Evolutionary conservation across 2,888 invertebrate genomes (phyloP).

Genomic region (Galerucella calmariensis): DNA sequence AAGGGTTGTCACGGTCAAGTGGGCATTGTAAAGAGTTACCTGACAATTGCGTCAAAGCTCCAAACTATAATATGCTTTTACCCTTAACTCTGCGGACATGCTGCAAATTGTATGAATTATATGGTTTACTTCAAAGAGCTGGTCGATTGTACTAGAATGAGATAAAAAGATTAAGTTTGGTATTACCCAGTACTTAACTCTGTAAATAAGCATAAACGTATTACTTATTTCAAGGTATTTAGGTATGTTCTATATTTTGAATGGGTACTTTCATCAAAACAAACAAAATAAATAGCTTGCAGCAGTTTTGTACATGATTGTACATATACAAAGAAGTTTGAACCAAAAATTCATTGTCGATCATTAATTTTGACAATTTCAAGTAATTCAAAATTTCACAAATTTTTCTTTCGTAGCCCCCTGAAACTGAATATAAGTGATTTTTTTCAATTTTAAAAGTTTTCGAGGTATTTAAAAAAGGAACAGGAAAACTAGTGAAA

Average conservation of each 20-base stretch:
- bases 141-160: background rate
- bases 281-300: too few species aligned
- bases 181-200: background rate
- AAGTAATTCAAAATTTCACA: too few species aligned
- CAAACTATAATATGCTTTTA: conserved; percentile 2
- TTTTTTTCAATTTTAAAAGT: too few species aligned
- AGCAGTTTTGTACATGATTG: too few species aligned
- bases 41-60: conserved; percentile 45
- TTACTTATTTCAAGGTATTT: background rate
- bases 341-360: too few species aligned
- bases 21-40: conserved; percentile 41
- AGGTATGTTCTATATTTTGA: background rate
- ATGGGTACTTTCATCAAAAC: background rate
- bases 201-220: background rate
- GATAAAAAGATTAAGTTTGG: background rate
- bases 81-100: background rate
- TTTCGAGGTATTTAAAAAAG: too few species aligned
- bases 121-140: background rate
- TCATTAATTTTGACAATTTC: too few species aligned
- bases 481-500: too few species aligned
- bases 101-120: conserved; percentile 2
- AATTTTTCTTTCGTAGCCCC: too few species aligned
- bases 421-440: too few species aligned
- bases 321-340: too few species aligned
- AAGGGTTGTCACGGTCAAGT: conserved; percentile 48